Percentiles rank a stretch among this genome's conserved stretches.
These are phyloP conservation scores for Chrysogorgia sp. DNA, from an alignment of 92 coral and sea anemone genomes.

Conservation along the genomic window DNA sequence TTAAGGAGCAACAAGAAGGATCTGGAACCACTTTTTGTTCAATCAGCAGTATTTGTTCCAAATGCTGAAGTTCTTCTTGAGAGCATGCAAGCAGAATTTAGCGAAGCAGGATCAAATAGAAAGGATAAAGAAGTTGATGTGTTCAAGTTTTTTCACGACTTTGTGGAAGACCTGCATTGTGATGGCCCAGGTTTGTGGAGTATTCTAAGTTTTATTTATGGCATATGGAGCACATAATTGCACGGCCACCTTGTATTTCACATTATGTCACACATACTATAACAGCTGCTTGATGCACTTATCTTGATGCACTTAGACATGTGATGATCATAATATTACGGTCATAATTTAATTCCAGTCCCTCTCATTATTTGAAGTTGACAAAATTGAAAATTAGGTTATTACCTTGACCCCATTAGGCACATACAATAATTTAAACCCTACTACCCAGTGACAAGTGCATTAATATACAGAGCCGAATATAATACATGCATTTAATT, in stretches of 20 bases:
- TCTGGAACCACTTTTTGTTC: conserved; percentile 62
- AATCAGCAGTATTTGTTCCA: conserved; percentile 53
- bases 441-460: too few species aligned
- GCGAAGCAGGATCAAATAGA: conserved; percentile 71
- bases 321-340: too few species aligned
- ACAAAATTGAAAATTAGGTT: too few species aligned
- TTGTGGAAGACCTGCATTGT: conserved; percentile 53
- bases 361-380: too few species aligned
- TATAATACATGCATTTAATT: too few species aligned
- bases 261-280: neutral
- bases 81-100: conserved; percentile 52
- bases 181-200: conserved; percentile 39
- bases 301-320: too few species aligned
- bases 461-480: too few species aligned
- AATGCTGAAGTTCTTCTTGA: conserved; percentile 67
- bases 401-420: too few species aligned
- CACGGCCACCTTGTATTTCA: neutral
- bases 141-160: conserved; percentile 65
- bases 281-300: too few species aligned
- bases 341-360: too few species aligned
- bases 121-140: conserved; percentile 64
- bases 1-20: conserved; percentile 41
- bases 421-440: too few species aligned
- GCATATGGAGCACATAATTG: neutral
- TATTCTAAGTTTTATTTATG: neutral